A percentile compares a stretch with the other conserved stretches of the same genome.
phyloP scores from a whole-genome alignment of 2,888 invertebrate genomes.

The Platycnemis pennipes region DNA sequence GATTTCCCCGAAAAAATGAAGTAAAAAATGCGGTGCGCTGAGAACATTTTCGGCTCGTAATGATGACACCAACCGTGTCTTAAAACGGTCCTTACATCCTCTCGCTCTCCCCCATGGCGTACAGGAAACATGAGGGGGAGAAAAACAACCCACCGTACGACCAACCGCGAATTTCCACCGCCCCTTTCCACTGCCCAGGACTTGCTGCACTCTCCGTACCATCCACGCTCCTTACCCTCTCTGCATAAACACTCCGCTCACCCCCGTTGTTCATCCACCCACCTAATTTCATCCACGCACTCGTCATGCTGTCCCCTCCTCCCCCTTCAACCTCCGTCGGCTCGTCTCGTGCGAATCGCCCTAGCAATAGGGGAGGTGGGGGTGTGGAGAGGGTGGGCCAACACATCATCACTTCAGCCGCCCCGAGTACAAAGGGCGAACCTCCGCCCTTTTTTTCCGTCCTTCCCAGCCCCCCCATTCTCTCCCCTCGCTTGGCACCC shows the following conservation, averaged over 20 bases:
- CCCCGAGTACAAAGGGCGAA: background rate
- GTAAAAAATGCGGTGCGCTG: background rate
- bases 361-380: background rate
- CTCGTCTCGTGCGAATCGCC: background rate
- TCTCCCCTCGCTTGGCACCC: no score
- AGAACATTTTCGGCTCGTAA: background rate
- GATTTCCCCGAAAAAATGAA: no score
- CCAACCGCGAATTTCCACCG: background rate
- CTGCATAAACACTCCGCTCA: background rate
- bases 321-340: background rate
- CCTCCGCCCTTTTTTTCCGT: background rate
- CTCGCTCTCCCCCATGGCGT: background rate
- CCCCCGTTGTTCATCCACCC: background rate
- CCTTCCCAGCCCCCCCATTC: background rate
- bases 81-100: background rate
- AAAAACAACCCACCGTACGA: background rate
- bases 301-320: background rate
- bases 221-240: background rate
- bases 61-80: background rate
- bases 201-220: background rate
- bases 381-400: background rate
- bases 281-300: conserved; percentile 36
- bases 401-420: conserved; percentile 21
- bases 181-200: background rate
- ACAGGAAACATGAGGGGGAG: background rate